phyloP scores from a whole-genome alignment of 1,140 invertebrate species.

The Calliphora vicina region DNA sequence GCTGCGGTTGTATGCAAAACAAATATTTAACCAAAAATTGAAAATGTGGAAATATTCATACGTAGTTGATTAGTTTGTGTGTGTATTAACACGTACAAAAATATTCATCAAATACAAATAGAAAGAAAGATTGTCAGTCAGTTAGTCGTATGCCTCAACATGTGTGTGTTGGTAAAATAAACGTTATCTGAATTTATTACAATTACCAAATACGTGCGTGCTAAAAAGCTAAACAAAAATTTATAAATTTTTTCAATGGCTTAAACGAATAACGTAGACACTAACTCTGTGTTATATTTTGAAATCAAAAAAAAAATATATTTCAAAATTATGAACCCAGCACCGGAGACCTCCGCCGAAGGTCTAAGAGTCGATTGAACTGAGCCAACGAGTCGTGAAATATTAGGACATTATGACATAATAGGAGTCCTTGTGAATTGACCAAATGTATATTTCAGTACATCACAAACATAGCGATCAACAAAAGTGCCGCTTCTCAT shows the following conservation, averaged over 20 bases:
- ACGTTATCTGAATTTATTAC: slow-evolving; percentile 36
- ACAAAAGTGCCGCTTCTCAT: background rate
- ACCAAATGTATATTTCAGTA: too few relatives aligned
- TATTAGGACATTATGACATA: too few relatives aligned
- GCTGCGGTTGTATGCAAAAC: background rate
- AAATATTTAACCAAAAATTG: background rate
- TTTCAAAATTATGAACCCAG: too few relatives aligned
- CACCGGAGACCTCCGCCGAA: too few relatives aligned
- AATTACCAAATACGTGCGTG: slow-evolving; percentile 45
- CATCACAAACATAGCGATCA: background rate
- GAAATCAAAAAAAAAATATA: too few relatives aligned
- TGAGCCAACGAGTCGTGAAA: too few relatives aligned
- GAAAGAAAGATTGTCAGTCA: background rate
- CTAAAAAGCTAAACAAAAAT: slow-evolving; percentile 46
- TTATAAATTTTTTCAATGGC: background rate
- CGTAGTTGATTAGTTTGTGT: background rate
- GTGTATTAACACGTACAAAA: background rate
- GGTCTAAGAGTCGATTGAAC: too few relatives aligned
- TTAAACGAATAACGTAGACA: background rate
- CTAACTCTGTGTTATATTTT: too few relatives aligned
- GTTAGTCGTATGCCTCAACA: background rate
- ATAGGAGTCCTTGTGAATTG: too few relatives aligned
- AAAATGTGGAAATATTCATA: background rate
- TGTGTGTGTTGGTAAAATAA: background rate
- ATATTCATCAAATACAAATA: background rate